Base-by-base conservation (phyloP, 2,888 invertebrate species). In the Mimumesa dahlbomi region DNA sequence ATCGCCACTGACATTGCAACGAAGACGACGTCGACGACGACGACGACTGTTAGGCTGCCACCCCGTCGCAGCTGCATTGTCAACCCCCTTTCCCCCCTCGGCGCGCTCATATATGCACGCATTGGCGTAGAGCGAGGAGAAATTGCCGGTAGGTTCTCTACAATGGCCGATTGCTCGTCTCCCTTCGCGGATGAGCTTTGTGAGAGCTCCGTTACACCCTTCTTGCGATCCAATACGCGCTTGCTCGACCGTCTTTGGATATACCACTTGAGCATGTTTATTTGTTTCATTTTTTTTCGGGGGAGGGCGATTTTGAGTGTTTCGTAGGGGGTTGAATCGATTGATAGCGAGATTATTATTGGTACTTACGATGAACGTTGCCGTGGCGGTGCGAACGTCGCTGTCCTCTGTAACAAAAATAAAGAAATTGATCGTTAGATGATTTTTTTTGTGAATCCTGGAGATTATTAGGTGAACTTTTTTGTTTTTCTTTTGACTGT, bases 321-420 rank as follows among this genome's bases (percentile, higher is more conserved):
- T 18, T 43, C 5, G 19, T 7, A 14, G 13, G 9, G 3, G 6
- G 22, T 22, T 36, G 16, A 16, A 16, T 2, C 1, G 52, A 21
- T n/a, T 54, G 42, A 38, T n/a, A 1, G 31, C 2, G 16, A 13
- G 1, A 2, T n/a, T n/a, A n/a, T n/a, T n/a, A 21, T 40, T n/a
- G 22, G 13, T 67, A 89, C 89, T 89, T 81, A 89, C 89, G 81
- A 70, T 87, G 77, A 84, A 84, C 83, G 86, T 84, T 82, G 84
- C 82, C 83, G 87, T 84, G 84, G 82, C 80, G 86, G 85, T 87
- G 83, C 82, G 78, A 81, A 85, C 85, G 85, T 84, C 85, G 86
- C 80, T 81, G 83, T 83, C 79, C 73, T 82, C 88, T 88, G 82
- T 52, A 88, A 88, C 82, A 81, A 29, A 34, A n/a, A 34, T 4